Base-by-base conservation (phyloP, 2,113 vertebrate genomes). In the Sander vitreus region DNA sequence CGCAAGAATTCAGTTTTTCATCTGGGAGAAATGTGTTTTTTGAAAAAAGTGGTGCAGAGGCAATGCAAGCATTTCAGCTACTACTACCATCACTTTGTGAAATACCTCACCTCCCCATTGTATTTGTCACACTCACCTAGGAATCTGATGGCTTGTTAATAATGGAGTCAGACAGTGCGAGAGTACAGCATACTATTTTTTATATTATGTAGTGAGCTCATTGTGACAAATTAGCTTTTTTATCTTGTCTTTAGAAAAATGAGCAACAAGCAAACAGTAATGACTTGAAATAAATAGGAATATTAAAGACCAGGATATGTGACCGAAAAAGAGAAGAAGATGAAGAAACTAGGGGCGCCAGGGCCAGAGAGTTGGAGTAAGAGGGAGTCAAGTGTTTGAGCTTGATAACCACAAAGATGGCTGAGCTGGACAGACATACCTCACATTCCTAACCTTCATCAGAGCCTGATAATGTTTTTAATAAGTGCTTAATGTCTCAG, bases 381-480 rank as follows among this genome's bases (percentile, higher is more conserved):
- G 62, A 73, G 69, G 70, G 71, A 85, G 71, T 84, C 47, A 80
- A 84, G 77, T 23, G 78, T 80, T 80, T 73, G 59, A 85, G 82
- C 53, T 51, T 88, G 90, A 92, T 89, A 85, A 88, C 78, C 75
- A 48, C 67, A 85, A 83, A 86, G 87, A 91, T 85, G 91, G 80
- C 89, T 93, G 87, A 94, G 75, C 88, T 89, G 80, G 85, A 84
- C 76, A 90, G 88, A 92, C 95, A 93, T 97, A 91, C 92, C 95
- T 97, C 89, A 91, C 93, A 98, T 97, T 97, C 97, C 96, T 96
- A 82, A 80, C 91, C 94, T 95, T 93, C 96, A 96, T 82, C 93
- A 92, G 92, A 95, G 95, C 96, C 91, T 95, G 89, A 95, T 95
- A 96, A 95, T 95, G 93, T 90, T 89, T 92, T 85, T 95, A 94